phyloP scores from a whole-genome alignment of 1,140 invertebrate species.

The Drosophila micromelanica region DNA sequence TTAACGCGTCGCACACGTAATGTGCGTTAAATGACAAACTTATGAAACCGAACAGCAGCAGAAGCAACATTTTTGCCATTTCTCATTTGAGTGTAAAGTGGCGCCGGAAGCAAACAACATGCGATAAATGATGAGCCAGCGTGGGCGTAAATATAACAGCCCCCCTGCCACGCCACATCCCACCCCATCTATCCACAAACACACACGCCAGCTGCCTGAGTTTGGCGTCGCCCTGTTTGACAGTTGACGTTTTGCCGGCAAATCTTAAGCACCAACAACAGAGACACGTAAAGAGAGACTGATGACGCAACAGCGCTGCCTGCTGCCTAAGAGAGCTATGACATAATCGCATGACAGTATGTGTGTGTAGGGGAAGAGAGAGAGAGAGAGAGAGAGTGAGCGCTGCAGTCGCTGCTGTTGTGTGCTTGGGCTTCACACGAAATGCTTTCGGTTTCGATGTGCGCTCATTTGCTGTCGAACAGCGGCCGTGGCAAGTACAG shows the following conservation, averaged over 20 bases:
- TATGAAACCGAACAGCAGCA: conserved; percentile 60
- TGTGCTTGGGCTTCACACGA: conserved; percentile 19
- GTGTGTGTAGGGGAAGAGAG: conserved; percentile 10
- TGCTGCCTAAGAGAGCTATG: conserved; percentile 40
- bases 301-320: conserved; percentile 43
- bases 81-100: conserved; percentile 48
- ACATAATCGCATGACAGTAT: conserved; percentile 34
- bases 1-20: conserved; percentile 78
- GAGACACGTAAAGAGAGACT: conserved; percentile 36
- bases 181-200: neutral
- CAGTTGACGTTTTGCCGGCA: conserved; percentile 77
- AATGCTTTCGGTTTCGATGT: neutral
- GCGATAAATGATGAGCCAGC: conserved; percentile 62
- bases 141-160: conserved; percentile 27
- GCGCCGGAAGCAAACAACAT: conserved; percentile 72
- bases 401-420: conserved; percentile 1
- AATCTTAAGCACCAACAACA: conserved; percentile 35
- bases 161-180: conserved; percentile 20
- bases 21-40: conserved; percentile 69
- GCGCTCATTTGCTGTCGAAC: conserved; percentile 66
- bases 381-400: conserved; percentile 31
- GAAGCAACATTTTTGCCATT: conserved; percentile 10
- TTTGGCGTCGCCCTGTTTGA: conserved; percentile 65
- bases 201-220: conserved; percentile 6
- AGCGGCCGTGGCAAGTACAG: conserved; percentile 75